Evolutionary conservation across 2,113 vertebrate species (phyloP), one percentile per base, ranked within the genome.

Genomic region (Brachypodius melanocephalos): DNA sequence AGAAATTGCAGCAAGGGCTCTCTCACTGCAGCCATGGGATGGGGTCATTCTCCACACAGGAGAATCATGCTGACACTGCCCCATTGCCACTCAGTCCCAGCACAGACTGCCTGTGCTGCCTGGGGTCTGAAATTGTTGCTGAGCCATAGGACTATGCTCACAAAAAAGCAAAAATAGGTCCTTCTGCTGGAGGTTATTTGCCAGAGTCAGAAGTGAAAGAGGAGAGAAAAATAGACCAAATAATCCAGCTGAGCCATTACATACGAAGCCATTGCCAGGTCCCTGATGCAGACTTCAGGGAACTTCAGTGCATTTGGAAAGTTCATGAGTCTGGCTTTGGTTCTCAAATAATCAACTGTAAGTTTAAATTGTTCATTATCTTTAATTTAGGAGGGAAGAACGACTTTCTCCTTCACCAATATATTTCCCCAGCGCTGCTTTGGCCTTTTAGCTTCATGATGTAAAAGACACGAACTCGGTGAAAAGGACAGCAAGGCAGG

Each of bases 381-480:
- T 93, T 96, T 97, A 96, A 98, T 96, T 95, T 97, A 95, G 77
- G 15, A 92, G 68, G 43, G 52, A 88, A 83, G 52, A 93, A 90
- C 0, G 4, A 78, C 58, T 94, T 95, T 85, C 66, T 87, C 22
- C 87, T 95, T 80, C 68, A 93, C 43, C 85, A 77, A 57, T 29
- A 16, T 54, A 94, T 97, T 94, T 90, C 87, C 59, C 34, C 55
- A 94, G 93, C 87, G 88, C 88, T 92, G 77, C 82, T 86, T 93
- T 95, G 93, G 97, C 94, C 94, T 97, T 92, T 95, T 9, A 10
- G 61, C 57, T 52, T 73, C 62, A 34, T 4, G 17, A 82, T 66
- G 81, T 86, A 66, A 87, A 89, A 96, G 63, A 86, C 85, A 96
- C 49, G 69, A 78, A 83, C 92, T 55, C 24, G 0, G 89, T 94